Conservation (phyloP, 1,140 invertebrate species). For the Cotesia vestalis region DNA sequence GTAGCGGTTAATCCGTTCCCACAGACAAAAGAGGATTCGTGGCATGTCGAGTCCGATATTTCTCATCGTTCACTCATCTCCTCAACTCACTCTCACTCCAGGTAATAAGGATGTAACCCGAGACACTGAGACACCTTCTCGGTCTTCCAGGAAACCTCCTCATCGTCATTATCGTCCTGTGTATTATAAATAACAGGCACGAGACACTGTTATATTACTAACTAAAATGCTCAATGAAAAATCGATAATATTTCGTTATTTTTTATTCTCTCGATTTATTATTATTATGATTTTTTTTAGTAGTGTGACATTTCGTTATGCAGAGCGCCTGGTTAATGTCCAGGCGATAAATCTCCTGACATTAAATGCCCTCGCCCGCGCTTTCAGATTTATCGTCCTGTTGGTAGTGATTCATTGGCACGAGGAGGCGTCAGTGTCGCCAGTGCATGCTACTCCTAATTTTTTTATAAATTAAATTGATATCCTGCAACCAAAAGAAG, state of each 20-base stretch:
- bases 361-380: constrained; percentile 28
- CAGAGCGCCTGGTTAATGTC: constrained; percentile 29
- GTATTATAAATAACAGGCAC: background rate
- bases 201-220: background rate
- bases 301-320: constrained; percentile 1
- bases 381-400: constrained; percentile 40
- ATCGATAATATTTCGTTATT: constrained; percentile 21
- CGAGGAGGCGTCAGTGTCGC: constrained; percentile 22
- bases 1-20: constrained; percentile 59
- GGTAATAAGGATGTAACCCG: constrained; percentile 63
- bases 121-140: constrained; percentile 45
- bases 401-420: constrained; percentile 39
- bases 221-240: constrained; percentile 21
- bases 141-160: constrained; percentile 37
- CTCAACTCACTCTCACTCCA: constrained; percentile 40
- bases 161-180: constrained; percentile 16
- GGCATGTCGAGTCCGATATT: constrained; percentile 61
- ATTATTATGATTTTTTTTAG: constrained; percentile 2
- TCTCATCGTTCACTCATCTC: constrained; percentile 39
- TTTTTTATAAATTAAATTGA: background rate
- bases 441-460: background rate
- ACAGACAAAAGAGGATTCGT: constrained; percentile 62
- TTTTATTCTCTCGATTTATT: constrained; percentile 9
- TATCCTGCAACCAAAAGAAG: background rate
- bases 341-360: constrained; percentile 39